phyloP scores from a whole-genome alignment of 2,888 invertebrate genomes.

The Taenaris catops region DNA sequence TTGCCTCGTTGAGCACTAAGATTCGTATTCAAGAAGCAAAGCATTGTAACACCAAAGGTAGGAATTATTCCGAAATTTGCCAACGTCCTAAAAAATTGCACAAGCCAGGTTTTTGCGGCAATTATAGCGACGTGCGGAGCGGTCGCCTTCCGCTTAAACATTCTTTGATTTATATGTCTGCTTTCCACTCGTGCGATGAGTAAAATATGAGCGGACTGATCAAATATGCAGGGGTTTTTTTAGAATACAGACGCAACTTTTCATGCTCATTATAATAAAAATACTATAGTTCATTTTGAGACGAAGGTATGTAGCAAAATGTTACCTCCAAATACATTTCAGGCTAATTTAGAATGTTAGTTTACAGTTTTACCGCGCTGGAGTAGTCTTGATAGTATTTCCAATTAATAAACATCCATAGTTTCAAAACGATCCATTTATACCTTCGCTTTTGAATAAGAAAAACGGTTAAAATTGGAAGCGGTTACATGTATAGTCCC shows the following conservation, averaged over 20 bases:
- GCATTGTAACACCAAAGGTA: conserved; percentile 19
- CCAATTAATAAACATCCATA: no score
- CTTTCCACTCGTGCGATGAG: conserved; percentile 51
- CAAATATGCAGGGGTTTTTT: conserved; percentile 73
- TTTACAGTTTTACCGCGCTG: conserved; percentile 24
- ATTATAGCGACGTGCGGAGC: conserved; percentile 68
- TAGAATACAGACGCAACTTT: conserved; percentile 55
- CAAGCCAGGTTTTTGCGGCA: conserved; percentile 71
- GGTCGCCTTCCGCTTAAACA: conserved; percentile 60
- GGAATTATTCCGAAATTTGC: conserved; percentile 70
- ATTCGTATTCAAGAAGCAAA: conserved; percentile 18
- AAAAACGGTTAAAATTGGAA: no score
- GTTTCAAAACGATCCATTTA: no score
- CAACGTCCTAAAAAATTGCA: conserved; percentile 68
- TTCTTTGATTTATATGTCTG: conserved; percentile 74
- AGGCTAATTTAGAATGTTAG: conserved; percentile 45
- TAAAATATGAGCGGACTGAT: conserved; percentile 72
- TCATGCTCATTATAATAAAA: conserved; percentile 74
- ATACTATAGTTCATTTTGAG: conserved; percentile 67
- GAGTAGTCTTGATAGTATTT: conserved; percentile 31
- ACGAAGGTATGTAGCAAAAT: conserved; percentile 36
- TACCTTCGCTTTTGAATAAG: no score
- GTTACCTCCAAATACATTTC: conserved; percentile 39
- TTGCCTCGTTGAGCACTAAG: neutral
- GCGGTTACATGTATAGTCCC: no score